Evolutionary conservation across 1,140 invertebrate genomes (phyloP).

Genomic region (Cherax destructor): DNA sequence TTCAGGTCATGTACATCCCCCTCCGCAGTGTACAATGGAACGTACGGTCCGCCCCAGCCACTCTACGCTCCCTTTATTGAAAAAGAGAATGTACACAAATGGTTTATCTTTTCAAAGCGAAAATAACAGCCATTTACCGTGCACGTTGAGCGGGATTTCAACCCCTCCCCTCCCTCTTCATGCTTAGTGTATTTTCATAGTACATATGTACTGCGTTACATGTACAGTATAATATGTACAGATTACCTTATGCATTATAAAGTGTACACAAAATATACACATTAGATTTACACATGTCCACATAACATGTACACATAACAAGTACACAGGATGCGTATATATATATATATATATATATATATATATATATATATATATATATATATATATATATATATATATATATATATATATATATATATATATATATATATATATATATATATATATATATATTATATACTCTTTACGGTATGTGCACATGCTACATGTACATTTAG

Average conservation of each 20-base stretch:
- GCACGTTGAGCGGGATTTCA: constrained; percentile 54
- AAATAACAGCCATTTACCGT: constrained; percentile 65
- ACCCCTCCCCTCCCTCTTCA: constrained; percentile 1
- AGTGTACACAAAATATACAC: not conserved
- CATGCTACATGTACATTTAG: too few species aligned
- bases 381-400: too few species aligned
- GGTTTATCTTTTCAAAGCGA: constrained; percentile 68
- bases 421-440: too few species aligned
- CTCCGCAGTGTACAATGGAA: constrained; percentile 57
- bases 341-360: not conserved
- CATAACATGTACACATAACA: not conserved
- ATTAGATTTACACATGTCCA: not conserved
- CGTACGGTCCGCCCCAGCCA: not conserved
- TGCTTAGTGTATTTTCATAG: constrained; percentile 43
- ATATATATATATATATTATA: too few species aligned
- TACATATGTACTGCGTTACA: not conserved
- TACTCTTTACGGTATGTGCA: too few species aligned
- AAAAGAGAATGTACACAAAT: constrained; percentile 68
- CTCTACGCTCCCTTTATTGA: constrained; percentile 52
- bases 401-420: too few species aligned
- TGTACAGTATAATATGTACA: not conserved
- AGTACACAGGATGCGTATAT: not conserved
- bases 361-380: not conserved
- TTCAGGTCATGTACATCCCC: constrained; percentile 36
- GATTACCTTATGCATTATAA: not conserved